A percentile compares a stretch with the other conserved stretches of the same genome.
These are phyloP conservation scores for Lates japonicus DNA, from an alignment of 2,797 vertebrate species.

Conservation along the genomic window DNA sequence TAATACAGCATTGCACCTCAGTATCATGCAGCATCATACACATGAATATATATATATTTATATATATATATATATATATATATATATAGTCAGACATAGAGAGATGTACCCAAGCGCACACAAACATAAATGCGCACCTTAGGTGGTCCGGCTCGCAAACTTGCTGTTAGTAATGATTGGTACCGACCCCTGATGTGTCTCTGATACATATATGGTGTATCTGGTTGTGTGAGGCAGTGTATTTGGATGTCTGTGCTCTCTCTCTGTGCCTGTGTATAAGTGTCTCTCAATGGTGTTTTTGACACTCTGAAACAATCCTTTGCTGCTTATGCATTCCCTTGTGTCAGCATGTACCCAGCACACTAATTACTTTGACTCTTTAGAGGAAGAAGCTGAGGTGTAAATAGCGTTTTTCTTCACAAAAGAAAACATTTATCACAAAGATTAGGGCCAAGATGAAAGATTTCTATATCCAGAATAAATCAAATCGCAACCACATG, in stretches of 20 bases:
- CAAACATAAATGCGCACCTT: conserved; percentile 13
- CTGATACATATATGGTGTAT: conserved; percentile 24
- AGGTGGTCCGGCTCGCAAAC: conserved; percentile 22
- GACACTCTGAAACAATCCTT: neutral
- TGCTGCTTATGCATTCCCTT: neutral
- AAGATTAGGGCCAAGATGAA: neutral
- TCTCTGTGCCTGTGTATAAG: neutral
- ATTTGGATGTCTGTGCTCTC: neutral
- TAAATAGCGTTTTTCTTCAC: neutral
- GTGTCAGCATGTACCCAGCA: neutral
- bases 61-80: neutral
- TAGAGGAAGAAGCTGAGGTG: neutral
- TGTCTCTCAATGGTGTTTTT: neutral
- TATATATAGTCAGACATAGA: neutral
- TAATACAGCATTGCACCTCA: conserved; percentile 15
- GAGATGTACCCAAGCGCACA: conserved; percentile 5
- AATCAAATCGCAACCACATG: neutral
- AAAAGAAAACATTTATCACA: neutral
- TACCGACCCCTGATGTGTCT: conserved; percentile 47
- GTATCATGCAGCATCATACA: neutral
- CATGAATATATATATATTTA: no score
- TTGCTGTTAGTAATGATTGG: conserved; percentile 34
- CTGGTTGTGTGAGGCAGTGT: neutral
- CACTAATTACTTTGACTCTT: neutral
- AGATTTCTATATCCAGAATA: neutral